These are phyloP conservation scores for Odocoileus hemionus DNA, from an alignment of 2,113 vertebrate species.

Conservation along the genomic window DNA sequence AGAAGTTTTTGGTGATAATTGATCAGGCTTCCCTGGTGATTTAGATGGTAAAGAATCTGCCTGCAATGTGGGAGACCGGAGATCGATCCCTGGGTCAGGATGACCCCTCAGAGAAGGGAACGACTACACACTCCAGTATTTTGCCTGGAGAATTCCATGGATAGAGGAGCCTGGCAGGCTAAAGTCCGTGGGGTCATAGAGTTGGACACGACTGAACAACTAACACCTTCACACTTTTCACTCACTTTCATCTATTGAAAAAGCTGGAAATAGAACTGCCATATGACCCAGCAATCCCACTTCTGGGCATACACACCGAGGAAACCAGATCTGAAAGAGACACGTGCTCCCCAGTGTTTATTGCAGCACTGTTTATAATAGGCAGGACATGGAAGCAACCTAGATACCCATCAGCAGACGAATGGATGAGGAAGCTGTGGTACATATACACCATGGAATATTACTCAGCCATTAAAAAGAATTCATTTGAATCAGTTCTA, in stretches of 20 bases:
- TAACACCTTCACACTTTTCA: background rate
- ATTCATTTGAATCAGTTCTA: too few relatives aligned
- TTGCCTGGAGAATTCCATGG: background rate
- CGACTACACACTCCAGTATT: accelerated
- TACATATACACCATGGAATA: too few relatives aligned
- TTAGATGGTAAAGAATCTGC: background rate
- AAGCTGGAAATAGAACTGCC: too few relatives aligned
- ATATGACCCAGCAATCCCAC: too few relatives aligned
- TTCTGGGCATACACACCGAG: too few relatives aligned
- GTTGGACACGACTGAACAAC: background rate
- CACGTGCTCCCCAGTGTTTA: too few relatives aligned
- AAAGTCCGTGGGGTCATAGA: background rate
- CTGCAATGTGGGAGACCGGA: background rate
- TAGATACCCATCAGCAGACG: too few relatives aligned
- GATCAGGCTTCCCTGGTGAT: background rate
- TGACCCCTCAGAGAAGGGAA: background rate
- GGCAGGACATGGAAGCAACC: too few relatives aligned
- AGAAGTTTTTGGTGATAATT: background rate
- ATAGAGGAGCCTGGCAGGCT: background rate
- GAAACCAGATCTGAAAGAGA: too few relatives aligned
- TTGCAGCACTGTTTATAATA: too few relatives aligned
- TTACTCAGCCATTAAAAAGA: too few relatives aligned
- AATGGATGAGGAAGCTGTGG: too few relatives aligned
- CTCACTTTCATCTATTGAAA: background rate
- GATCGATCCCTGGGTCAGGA: background rate